A percentile compares a stretch with the other conserved stretches of the same genome.
Evolutionary conservation across 2,797 vertebrate genomes (phyloP).

Genomic region (Sebastes minor): DNA sequence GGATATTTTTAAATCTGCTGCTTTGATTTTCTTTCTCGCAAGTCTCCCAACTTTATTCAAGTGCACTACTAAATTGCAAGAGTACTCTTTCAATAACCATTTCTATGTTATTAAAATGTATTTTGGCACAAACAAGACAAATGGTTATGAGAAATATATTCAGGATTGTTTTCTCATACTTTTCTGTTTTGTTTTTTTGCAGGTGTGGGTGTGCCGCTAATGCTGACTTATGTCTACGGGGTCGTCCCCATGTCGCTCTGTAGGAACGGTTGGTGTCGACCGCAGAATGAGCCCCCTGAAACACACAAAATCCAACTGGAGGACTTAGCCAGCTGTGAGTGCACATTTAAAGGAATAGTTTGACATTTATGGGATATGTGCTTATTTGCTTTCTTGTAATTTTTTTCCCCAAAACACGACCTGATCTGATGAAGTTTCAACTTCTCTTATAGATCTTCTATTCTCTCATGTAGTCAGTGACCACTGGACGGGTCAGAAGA

Average conservation of each 20-base stretch:
- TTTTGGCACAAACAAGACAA: background rate
- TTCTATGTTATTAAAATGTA: background rate
- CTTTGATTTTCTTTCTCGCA: background rate
- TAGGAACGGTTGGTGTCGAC: conserved; percentile 85
- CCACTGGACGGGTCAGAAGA: conserved; percentile 84
- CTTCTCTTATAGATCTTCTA: conserved; percentile 86
- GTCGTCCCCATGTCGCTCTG: conserved; percentile 89
- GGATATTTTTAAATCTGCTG: background rate
- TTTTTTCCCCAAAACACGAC: conserved; percentile 4
- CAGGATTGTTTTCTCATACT: background rate
- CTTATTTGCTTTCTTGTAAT: background rate
- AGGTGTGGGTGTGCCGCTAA: conserved; percentile 89
- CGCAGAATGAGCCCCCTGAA: conserved; percentile 78
- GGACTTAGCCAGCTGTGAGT: conserved; percentile 87
- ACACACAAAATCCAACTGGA: conserved; percentile 83
- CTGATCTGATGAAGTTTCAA: conserved; percentile 78
- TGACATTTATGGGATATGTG: background rate
- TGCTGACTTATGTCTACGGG: conserved; percentile 89
- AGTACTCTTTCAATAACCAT: background rate
- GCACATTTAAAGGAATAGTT: background rate
- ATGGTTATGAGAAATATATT: background rate
- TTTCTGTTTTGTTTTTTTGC: conserved; percentile 39
- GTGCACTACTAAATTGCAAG: background rate
- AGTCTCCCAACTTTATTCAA: background rate
- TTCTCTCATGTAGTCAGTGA: conserved; percentile 88